Base-by-base conservation (phyloP, 2,797 vertebrate species). In the Microchirus variegatus region DNA sequence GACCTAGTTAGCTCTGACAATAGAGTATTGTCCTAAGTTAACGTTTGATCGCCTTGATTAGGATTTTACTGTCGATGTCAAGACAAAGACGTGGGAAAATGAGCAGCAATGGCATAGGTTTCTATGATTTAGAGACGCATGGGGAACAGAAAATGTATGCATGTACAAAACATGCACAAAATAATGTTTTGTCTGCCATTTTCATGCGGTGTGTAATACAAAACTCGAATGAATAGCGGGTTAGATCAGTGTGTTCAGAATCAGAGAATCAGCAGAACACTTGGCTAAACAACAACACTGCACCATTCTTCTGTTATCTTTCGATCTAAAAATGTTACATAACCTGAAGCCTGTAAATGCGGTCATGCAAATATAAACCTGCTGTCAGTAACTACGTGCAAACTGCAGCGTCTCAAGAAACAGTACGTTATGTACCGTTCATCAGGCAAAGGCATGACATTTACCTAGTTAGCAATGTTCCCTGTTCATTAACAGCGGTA, bases 201-300 rank as follows among this genome's bases (percentile, higher is more conserved):
- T 41, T 63, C 3, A 6, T 9, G 14, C 3, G 0, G 12, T 9
- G 2, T 22, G 9, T 18, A 36, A 47, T 7, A 37, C 6, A 13
- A 49, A 71, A 57, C 12, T 15, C 59, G 48, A 59, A 69, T 50
- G 40, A 14, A 42, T 5, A 15, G 12, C 5, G 14, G 13, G 12
- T 14, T 15, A 6, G 1, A 14, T 14, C 13, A 42, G 13, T 42
- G 5, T 15, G 52, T 10, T 16, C 31, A 44, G 50, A 26, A 17
- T 15, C 0, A 3, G n/a, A 19, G 53, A 9, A 16, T 1, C 8
- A 36, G 61, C 67, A 1, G 1, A 70, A 22, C 7, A 5, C 41
- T 64, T 26, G 54, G 66, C 61, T 47, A 45, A 19, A 57, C 62
- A 16, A 43, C 72, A 71, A 31, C 31, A 31, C 31, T 31, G 31